Evolutionary conservation across 2,113 vertebrate species (phyloP).

Genomic region (Oostethus manadensis): DNA sequence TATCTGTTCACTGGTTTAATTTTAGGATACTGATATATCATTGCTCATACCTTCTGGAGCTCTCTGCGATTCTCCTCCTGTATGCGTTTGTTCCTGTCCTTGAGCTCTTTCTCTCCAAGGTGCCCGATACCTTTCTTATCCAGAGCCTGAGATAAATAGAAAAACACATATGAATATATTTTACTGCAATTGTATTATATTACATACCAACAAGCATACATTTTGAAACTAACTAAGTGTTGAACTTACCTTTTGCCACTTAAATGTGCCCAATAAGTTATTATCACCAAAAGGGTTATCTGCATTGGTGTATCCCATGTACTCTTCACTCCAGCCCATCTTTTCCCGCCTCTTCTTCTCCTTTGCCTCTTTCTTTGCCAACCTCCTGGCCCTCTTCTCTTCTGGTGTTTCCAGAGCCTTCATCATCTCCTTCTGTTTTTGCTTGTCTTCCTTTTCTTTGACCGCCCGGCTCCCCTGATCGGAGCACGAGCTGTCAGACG

Average conservation of each 20-base stretch:
- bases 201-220: neutral
- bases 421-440: constrained; percentile 80
- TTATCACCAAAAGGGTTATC: constrained; percentile 98
- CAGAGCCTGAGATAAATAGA: constrained; percentile 74
- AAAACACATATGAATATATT: neutral
- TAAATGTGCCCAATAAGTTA: constrained; percentile 93
- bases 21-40: too few species aligned
- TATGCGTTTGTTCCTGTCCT: constrained; percentile 92
- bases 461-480: constrained; percentile 12
- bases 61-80: constrained; percentile 95
- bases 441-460: constrained; percentile 59
- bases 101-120: constrained; percentile 90
- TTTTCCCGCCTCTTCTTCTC: constrained; percentile 95
- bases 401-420: constrained; percentile 94
- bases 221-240: neutral
- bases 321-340: constrained; percentile 99
- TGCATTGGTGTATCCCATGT: constrained; percentile 98
- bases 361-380: constrained; percentile 94
- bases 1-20: too few species aligned
- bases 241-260: constrained; percentile 89
- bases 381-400: constrained; percentile 87
- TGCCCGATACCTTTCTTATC: constrained; percentile 94
- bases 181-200: neutral
- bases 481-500: constrained; percentile 72
- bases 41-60: constrained; percentile 84